Evolutionary conservation across 2,113 vertebrate species (phyloP), one percentile per base, ranked within the genome.

Genomic region (Nanorana parkeri): DNA sequence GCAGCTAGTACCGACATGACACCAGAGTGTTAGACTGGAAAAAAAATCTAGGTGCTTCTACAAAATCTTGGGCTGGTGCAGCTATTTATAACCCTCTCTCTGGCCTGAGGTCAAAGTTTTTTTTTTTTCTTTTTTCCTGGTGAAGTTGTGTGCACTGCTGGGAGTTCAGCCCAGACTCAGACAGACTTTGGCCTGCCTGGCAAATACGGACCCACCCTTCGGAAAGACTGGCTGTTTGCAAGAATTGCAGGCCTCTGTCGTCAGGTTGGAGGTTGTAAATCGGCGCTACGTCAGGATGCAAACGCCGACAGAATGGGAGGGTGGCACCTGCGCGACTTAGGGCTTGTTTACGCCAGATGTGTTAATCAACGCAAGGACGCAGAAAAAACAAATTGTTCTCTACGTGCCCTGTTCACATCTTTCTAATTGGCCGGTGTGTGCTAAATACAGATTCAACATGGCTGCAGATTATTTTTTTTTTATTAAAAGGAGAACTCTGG

Each of bases 71-170:
- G 87, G 88, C 15, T 83, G 89, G 84, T 85, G 80, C 36, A 78
- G 86, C 89, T 93, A 92, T 93, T 92, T 92, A 92, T 92, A 93
- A 90, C 88, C 86, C 82, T 85, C 85, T 88, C 89, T 90, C 89
- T 91, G 90, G 92, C 91, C 89, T 86, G 77, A 84, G 91, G 89
- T 91, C 92, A 92, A 90, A 90, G 88, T 91, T 91, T 47, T 47
- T 47, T 36, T 32, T 36, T 32, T 32, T 32, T 32, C 5, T 36
- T 47, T 47, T 47, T 88, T 89, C 88, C 88, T 83, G 89, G 87
- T 87, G 87, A 90, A 90, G 91, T 89, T 88, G 87, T 89, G 21
- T 17, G 84, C 86, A 86, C 91, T 16, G 86, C 83, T 86, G 89
- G 89, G 87, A 91, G 84, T 2, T 0, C 85, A 88, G 87, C 90